These are phyloP conservation scores for Lasioglossum pauxillum DNA, from an alignment of 2,888 invertebrate species.

Conservation along the genomic window DNA sequence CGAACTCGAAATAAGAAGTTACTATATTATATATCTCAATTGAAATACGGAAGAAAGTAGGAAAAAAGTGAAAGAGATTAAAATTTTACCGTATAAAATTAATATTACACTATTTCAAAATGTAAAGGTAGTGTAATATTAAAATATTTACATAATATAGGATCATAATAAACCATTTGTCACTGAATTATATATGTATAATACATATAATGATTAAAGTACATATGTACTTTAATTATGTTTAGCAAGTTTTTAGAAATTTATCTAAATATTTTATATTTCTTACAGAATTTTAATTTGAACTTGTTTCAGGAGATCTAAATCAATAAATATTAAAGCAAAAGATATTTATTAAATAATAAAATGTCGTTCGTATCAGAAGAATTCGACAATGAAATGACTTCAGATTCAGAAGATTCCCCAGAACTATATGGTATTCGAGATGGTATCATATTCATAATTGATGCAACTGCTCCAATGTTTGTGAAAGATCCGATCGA, in stretches of 20 bases:
- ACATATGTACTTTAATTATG: not conserved
- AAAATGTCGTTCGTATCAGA: constrained; percentile 34
- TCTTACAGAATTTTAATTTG: not conserved
- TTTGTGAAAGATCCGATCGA: constrained; percentile 57
- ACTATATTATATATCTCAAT: no score
- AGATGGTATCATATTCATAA: constrained; percentile 70
- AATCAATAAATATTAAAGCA: not conserved
- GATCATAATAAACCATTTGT: not conserved
- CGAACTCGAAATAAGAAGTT: no score
- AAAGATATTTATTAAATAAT: not conserved
- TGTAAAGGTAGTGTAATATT: not conserved
- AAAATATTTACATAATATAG: not conserved
- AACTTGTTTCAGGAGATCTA: not conserved
- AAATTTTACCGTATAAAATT: no score
- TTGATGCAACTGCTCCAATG: constrained; percentile 71
- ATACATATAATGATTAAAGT: not conserved
- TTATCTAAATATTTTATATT: no score
- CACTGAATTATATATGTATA: not conserved
- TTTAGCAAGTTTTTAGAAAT: not conserved
- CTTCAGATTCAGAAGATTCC: constrained; percentile 11
- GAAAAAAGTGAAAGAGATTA: no score
- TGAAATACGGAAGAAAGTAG: no score
- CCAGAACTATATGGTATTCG: constrained; percentile 51
- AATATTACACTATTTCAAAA: no score
- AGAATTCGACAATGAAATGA: not conserved